Evolutionary conservation across 2,113 vertebrate species (phyloP).

Genomic region (Felis chaus): DNA sequence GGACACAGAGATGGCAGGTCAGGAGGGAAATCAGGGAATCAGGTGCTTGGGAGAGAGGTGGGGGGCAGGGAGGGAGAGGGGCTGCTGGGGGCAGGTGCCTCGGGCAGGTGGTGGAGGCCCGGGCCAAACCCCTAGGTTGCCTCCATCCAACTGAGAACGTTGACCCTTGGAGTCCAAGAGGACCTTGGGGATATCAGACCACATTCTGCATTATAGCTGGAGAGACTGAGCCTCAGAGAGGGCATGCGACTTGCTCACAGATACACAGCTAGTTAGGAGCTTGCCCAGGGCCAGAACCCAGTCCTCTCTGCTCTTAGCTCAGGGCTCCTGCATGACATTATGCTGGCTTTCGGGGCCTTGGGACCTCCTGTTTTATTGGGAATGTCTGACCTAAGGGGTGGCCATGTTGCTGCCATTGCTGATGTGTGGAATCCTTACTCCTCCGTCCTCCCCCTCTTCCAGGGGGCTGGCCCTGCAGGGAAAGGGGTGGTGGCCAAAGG

Average conservation of each 20-base stretch:
- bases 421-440: neutral
- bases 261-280: neutral
- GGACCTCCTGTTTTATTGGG: neutral
- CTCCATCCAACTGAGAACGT: neutral
- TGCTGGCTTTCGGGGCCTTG: neutral
- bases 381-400: neutral
- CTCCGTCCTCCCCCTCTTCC: neutral
- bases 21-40: neutral
- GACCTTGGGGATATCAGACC: neutral
- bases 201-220: neutral
- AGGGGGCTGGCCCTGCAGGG: accelerated
- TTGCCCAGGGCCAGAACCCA: neutral
- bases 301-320: neutral
- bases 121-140: neutral
- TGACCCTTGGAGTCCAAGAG: neutral
- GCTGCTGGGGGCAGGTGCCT: neutral
- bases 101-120: neutral
- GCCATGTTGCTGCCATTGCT: accelerated
- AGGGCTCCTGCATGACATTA: neutral
- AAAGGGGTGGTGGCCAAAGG: neutral
- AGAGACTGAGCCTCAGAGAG: neutral
- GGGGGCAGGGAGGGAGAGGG: accelerated
- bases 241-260: neutral
- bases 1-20: neutral
- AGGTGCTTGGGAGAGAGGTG: neutral